These are phyloP conservation scores for Pristionchus entomophagus DNA, from an alignment of 2,888 invertebrate species.

Conservation along the genomic window DNA sequence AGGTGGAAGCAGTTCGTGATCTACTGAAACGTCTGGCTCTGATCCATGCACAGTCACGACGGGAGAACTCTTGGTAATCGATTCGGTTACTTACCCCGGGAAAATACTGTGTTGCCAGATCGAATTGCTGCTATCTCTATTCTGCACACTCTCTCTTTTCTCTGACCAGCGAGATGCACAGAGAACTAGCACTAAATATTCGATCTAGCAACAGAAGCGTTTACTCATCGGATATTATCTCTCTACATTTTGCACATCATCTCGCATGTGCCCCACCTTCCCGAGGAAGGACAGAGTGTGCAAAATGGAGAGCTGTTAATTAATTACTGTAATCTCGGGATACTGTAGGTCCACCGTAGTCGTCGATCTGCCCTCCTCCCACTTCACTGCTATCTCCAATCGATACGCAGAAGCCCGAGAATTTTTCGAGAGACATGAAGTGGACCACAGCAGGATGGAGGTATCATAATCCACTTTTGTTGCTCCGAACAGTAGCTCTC, in stretches of 20 bases:
- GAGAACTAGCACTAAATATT: too few relatives aligned
- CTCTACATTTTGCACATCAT: too few relatives aligned
- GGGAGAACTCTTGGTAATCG: conserved; percentile 42
- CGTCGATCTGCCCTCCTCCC: conserved; percentile 29
- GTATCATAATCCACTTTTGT: background rate
- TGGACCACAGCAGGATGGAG: conserved; percentile 41
- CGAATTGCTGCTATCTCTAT: too few relatives aligned
- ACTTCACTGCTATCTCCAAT: conserved; percentile 28
- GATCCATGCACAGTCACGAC: conserved; percentile 43
- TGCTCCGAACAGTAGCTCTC: too few relatives aligned
- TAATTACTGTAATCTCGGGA: background rate
- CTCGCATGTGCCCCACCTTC: too few relatives aligned
- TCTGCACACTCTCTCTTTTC: too few relatives aligned
- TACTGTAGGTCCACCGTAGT: conserved; percentile 23
- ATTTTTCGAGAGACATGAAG: conserved; percentile 47
- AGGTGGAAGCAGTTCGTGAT: conserved; percentile 45
- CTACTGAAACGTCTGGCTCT: conserved; percentile 47
- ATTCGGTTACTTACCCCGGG: background rate
- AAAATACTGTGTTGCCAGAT: background rate
- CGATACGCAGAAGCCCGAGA: conserved; percentile 16
- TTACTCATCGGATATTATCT: too few relatives aligned
- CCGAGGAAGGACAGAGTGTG: too few relatives aligned
- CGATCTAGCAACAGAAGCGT: too few relatives aligned
- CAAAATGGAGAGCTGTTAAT: too few relatives aligned
- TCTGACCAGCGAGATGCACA: too few relatives aligned